These are phyloP conservation scores for Pangasius djambal DNA, from an alignment of 2,797 vertebrate genomes.

Conservation along the genomic window DNA sequence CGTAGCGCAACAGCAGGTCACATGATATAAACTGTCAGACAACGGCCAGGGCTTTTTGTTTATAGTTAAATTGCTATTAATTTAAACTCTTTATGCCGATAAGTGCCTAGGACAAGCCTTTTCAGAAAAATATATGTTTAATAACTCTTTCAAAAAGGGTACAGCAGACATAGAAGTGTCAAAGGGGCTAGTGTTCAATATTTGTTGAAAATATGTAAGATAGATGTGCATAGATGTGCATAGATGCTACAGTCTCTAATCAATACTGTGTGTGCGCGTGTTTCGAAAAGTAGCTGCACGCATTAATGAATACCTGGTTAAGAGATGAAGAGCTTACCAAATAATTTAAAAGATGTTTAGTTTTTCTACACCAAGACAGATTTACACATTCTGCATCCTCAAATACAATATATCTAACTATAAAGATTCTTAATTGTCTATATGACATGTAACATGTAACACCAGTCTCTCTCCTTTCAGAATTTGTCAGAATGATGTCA, in stretches of 20 bases:
- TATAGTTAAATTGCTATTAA: background rate
- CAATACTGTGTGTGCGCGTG: background rate
- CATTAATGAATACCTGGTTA: background rate
- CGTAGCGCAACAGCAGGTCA: background rate
- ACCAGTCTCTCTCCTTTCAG: constrained; percentile 56
- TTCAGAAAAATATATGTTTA: background rate
- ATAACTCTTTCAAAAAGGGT: background rate
- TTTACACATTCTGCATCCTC: background rate
- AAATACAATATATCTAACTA: background rate
- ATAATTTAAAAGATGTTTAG: background rate
- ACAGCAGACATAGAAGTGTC: background rate
- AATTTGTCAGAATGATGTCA: constrained; percentile 83
- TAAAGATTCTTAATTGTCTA: too few relatives aligned
- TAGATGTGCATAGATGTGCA: too few relatives aligned
- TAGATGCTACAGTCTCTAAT: background rate
- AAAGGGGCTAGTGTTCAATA: background rate
- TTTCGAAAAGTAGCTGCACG: background rate
- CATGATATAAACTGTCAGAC: background rate
- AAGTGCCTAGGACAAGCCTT: background rate
- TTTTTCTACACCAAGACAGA: background rate
- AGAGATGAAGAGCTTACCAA: background rate
- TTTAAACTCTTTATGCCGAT: background rate
- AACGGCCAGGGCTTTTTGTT: background rate
- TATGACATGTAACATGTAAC: background rate
- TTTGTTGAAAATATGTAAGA: background rate